Percentiles rank a stretch among this genome's conserved stretches.
Evolutionary conservation across 2,113 vertebrate species (phyloP).

Genomic region (Corythornis cristatus): DNA sequence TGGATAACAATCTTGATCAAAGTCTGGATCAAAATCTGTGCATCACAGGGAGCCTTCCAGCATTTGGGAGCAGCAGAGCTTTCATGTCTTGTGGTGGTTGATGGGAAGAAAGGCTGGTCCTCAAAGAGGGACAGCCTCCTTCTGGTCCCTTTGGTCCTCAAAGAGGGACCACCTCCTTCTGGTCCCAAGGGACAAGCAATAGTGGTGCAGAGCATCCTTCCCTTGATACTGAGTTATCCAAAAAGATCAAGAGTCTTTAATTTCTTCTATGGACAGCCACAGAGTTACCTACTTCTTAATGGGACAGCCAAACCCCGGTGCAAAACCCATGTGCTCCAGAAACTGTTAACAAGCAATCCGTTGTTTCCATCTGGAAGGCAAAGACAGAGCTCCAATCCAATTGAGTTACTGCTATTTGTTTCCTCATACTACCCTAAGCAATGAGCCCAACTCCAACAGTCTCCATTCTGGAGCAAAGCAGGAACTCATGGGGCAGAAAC

Average conservation of each 20-base stretch:
- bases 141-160: background rate
- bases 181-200: background rate
- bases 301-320: background rate
- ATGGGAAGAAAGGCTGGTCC: background rate
- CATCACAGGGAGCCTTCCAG: background rate
- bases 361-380: background rate
- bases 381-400: background rate
- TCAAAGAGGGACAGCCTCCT: background rate
- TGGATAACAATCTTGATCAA: background rate
- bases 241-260: background rate
- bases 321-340: background rate
- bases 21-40: background rate
- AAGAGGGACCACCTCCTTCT: background rate
- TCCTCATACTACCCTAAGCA: background rate
- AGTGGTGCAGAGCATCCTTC: background rate
- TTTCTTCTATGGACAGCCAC: background rate
- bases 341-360: background rate
- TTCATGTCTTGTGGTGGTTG: background rate
- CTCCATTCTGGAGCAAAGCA: background rate
- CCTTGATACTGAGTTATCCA: background rate
- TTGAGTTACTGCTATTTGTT: fast-evolving
- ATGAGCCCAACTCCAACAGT: background rate
- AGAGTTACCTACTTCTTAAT: background rate
- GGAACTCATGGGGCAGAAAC: background rate
- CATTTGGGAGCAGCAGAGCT: background rate